Evolutionary conservation across 2,113 vertebrate genomes (phyloP), one percentile per base, ranked within the genome.

Genomic region (Notothenia rossii): DNA sequence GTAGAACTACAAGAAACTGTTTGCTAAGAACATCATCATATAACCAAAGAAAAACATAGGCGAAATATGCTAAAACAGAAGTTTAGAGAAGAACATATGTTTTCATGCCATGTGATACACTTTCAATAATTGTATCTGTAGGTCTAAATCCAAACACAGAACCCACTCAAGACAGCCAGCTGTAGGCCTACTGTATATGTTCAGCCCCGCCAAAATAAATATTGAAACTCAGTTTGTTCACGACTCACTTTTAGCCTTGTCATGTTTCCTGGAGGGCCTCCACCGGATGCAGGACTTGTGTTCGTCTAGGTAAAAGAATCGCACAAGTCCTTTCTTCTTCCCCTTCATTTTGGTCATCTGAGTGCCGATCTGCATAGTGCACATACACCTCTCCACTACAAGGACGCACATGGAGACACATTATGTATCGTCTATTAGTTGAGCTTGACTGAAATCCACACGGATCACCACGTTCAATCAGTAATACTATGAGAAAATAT

Each of bases 291-390:
- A 99, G 3, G 97, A 97, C 72, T 96, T 97, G 83, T 99, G 97
- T 54, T 98, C 97, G 0, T 99, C 98, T 91, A 99, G 83, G 91
- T 96, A 98, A 79, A 97, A 99, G 93, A 97, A 96, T 1, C 98
- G 96, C 5, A 95, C 94, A 36, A 99, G 86, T 10, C 97, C 96
- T 86, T 97, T 98, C 93, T 98, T 96, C 50, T 98, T 90, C 5
- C 98, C 98, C 0, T 97, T 96, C 15, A 99, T 95, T 80, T 99
- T 99, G 92, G 96, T 95, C 97, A 99, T 97, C 87, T 97, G 96
- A 2, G 96, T 97, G 3, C 98, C 98, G 0, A 93, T 85, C 84
- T 99, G 98, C 98, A 99, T 99, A 89, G 94, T 94, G 56, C 94
- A 96, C 97, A 94, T 95, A 65, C 93, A 94, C 75, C 91, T 83